Conservation (phyloP, 1,140 invertebrate species). For the Drosophila prosaltans region DNA sequence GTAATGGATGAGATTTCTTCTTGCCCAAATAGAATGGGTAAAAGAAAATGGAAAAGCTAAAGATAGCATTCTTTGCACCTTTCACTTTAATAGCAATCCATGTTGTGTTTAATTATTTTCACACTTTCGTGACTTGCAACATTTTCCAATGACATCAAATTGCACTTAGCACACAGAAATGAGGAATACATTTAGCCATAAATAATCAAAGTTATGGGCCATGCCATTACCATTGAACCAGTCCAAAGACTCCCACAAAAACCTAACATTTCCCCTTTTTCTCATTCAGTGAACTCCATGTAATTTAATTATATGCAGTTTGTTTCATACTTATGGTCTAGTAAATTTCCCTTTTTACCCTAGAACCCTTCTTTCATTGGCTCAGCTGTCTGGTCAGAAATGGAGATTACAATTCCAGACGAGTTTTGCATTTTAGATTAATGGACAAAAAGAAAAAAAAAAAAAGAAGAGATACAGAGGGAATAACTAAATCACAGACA, state of each 20-base stretch:
- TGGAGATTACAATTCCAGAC: constrained; percentile 27
- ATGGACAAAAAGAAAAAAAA: constrained; percentile 2
- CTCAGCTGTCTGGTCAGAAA: constrained; percentile 1
- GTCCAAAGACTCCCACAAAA: constrained; percentile 6
- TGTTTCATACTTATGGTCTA: background rate
- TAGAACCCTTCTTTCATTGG: background rate
- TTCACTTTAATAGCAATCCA: background rate
- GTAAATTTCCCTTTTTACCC: background rate
- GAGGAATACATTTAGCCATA: constrained; percentile 18
- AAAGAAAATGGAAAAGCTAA: background rate
- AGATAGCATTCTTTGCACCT: background rate
- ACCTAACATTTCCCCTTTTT: constrained; percentile 21
- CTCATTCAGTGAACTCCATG: constrained; percentile 15
- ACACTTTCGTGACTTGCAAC: constrained; percentile 32
- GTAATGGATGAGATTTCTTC: constrained; percentile 55
- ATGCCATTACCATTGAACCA: constrained; percentile 1
- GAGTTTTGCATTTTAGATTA: constrained; percentile 38
- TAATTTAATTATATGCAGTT: constrained; percentile 43
- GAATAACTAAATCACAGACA: constrained; percentile 49
- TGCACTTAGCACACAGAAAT: constrained; percentile 22
- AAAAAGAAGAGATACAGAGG: background rate
- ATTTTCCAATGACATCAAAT: constrained; percentile 25
- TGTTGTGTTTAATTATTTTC: background rate
- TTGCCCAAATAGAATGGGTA: background rate
- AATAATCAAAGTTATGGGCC: constrained; percentile 16